Evolutionary conservation across 2,888 invertebrate species (phyloP).

Genomic region (Emmelina monodactyla): DNA sequence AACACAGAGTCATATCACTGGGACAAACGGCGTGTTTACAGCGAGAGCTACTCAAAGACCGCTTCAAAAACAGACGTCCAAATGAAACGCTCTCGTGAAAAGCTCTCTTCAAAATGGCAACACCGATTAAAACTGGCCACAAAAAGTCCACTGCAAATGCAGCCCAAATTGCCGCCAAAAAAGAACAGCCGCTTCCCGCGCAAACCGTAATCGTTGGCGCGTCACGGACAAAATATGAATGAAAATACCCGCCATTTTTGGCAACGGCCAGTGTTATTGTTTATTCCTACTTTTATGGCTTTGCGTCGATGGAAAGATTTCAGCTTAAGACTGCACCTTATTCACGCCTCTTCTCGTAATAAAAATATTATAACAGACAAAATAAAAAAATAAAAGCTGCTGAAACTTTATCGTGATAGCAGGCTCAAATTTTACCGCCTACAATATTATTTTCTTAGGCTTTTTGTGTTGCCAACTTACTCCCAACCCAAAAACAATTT

Average conservation of each 20-base stretch:
- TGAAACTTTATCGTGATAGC: no score
- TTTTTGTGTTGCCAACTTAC: neutral
- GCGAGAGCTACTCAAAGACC: neutral
- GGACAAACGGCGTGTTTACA: neutral
- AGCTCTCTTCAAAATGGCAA: constrained; percentile 39
- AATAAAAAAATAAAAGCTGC: no score
- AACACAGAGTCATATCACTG: neutral
- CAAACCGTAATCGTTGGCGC: constrained; percentile 38
- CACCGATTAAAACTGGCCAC: constrained; percentile 54
- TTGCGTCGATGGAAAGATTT: no score
- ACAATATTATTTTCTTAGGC: no score
- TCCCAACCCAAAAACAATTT: constrained; percentile 8
- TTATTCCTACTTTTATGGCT: constrained; percentile 26
- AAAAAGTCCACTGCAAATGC: constrained; percentile 43
- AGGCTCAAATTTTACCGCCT: no score
- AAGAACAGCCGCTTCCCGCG: constrained; percentile 33
- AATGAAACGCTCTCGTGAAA: constrained; percentile 30
- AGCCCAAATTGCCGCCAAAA: constrained; percentile 48
- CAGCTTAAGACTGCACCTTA: no score
- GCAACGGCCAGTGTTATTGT: constrained; percentile 37
- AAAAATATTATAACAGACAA: no score
- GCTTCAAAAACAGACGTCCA: constrained; percentile 25
- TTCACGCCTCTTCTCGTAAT: no score
- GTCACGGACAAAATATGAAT: constrained; percentile 43
- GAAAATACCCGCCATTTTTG: constrained; percentile 37